Conservation (phyloP, 2,888 invertebrate species). For the Ennomos fuscantarius region DNA sequence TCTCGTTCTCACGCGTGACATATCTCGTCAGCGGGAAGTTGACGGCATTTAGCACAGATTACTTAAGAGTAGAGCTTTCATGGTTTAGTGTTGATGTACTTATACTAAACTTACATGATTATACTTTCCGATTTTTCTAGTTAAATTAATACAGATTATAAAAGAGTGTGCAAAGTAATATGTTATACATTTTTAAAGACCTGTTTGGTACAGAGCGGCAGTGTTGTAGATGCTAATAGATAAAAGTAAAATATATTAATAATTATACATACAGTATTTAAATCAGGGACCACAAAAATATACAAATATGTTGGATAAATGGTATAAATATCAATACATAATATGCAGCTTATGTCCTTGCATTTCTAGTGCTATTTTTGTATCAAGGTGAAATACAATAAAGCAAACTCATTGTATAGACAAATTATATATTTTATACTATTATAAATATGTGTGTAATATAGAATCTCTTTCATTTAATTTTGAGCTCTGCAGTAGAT, state of each 20-base stretch:
- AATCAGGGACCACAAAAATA: slow-evolving; percentile 56
- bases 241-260: slow-evolving; percentile 26
- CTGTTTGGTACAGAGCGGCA: slow-evolving; percentile 25
- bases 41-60: too few species aligned
- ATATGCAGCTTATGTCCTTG: slow-evolving; percentile 14
- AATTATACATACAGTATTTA: slow-evolving; percentile 54
- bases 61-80: too few species aligned
- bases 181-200: too few species aligned
- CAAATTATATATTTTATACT: slow-evolving; percentile 15
- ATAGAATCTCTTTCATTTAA: slow-evolving; percentile 35
- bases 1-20: too few species aligned
- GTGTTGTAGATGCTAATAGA: slow-evolving; percentile 41
- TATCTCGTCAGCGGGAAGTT: too few species aligned
- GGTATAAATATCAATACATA: slow-evolving; percentile 25
- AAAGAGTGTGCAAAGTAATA: too few species aligned
- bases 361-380: slow-evolving; percentile 30
- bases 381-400: slow-evolving; percentile 16
- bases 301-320: slow-evolving; percentile 42
- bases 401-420: slow-evolving; percentile 6
- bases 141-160: too few species aligned
- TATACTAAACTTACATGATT: slow-evolving; percentile 1
- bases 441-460: slow-evolving; percentile 3
- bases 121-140: too few species aligned
- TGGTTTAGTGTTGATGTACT: too few species aligned
- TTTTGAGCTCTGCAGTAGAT: slow-evolving; percentile 26